phyloP scores from a whole-genome alignment of 2,113 vertebrate genomes.

The Bothrops jararaca region DNA sequence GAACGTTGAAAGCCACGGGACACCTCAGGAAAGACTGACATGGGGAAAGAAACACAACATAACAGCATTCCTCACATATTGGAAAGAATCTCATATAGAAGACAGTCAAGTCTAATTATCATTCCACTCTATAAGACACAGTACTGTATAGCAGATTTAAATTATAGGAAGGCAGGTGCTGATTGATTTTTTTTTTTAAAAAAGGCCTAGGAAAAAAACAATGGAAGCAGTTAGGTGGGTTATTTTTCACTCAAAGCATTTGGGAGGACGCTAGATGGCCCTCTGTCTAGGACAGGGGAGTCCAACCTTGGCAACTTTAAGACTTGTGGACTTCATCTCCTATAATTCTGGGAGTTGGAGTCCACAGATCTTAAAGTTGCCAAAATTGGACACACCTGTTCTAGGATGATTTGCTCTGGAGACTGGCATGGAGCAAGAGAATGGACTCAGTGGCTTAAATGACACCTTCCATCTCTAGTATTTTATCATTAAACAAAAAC shows the following conservation, averaged over 20 bases:
- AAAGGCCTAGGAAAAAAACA: background rate
- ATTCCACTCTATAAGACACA: background rate
- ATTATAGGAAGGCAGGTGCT: background rate
- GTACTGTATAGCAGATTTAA: background rate
- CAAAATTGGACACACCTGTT: background rate
- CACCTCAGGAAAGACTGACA: background rate
- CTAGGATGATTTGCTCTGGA: background rate
- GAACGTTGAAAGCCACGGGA: background rate
- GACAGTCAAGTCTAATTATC: background rate
- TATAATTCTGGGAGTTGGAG: background rate
- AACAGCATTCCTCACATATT: background rate
- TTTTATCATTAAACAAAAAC: background rate
- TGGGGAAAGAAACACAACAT: background rate
- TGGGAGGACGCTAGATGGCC: background rate
- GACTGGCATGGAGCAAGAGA: background rate
- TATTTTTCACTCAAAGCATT: background rate
- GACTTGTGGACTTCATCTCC: background rate
- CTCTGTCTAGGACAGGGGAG: background rate
- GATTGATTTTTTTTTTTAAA: too few relatives aligned
- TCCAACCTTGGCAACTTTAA: background rate
- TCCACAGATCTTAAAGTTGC: background rate
- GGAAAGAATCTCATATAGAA: too few relatives aligned
- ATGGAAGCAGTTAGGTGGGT: background rate
- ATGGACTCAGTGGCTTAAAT: background rate
- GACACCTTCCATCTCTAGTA: background rate